Evolutionary conservation across 2,113 vertebrate species (phyloP).

Genomic region (Rhea americana): DNA sequence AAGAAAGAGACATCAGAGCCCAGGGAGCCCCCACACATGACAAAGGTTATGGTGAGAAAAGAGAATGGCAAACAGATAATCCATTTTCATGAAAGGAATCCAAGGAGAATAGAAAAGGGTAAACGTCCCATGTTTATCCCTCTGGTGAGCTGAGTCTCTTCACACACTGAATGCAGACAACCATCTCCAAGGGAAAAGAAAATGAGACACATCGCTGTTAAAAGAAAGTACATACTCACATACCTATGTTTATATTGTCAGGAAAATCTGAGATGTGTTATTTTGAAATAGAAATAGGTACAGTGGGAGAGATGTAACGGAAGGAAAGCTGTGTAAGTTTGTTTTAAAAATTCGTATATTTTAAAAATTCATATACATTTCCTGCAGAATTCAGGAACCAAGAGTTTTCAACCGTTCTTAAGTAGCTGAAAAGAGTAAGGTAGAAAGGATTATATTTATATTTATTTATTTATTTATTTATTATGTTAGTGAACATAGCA

Average conservation of each 20-base stretch:
- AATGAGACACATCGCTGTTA: not conserved
- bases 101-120: constrained; percentile 18
- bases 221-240: not conserved
- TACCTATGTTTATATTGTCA: not conserved
- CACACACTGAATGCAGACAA: not conserved
- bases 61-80: constrained; percentile 49
- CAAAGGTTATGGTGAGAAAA: constrained; percentile 57
- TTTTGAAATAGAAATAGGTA: constrained; percentile 25
- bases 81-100: constrained; percentile 33
- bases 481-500: not conserved
- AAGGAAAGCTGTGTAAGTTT: not conserved
- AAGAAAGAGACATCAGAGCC: constrained; percentile 40
- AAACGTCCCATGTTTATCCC: constrained; percentile 22
- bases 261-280: not conserved
- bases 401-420: not conserved
- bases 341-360: constrained; percentile 25
- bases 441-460: not conserved
- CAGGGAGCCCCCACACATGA: constrained; percentile 19
- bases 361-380: constrained; percentile 24
- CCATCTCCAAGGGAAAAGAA: not conserved
- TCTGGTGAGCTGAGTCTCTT: not conserved
- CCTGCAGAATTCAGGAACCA: not conserved
- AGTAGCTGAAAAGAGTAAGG: not conserved
- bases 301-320: not conserved
- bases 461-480: not conserved